Percentiles rank a stretch among this genome's conserved stretches.
Conservation (phyloP, 1,140 invertebrate genomes). For the Drosophila subobscura region DNA sequence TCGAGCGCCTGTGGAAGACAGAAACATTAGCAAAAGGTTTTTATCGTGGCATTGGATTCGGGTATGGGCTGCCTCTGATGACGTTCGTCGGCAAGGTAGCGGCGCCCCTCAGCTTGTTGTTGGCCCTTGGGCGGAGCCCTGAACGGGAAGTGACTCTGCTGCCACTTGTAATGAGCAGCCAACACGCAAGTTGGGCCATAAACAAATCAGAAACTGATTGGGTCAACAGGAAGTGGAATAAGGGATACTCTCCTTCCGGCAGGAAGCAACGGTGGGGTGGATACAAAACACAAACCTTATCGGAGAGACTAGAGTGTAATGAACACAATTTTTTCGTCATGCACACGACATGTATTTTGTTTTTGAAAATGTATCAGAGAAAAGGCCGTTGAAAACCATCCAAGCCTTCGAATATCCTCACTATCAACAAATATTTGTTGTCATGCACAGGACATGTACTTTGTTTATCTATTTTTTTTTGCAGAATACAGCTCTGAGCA, state of each 20-base stretch:
- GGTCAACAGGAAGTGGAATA: neutral
- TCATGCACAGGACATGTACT: neutral
- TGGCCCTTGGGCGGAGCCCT: constrained; percentile 44
- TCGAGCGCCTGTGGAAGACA: constrained; percentile 90
- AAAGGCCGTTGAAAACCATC: too few relatives aligned
- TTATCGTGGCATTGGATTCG: constrained; percentile 5
- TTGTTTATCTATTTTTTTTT: too few relatives aligned
- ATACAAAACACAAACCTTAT: neutral
- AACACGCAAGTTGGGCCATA: constrained; percentile 61
- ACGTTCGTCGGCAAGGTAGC: constrained; percentile 48
- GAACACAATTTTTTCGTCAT: too few relatives aligned
- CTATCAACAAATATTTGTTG: too few relatives aligned
- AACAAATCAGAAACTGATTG: constrained; percentile 15
- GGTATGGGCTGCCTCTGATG: constrained; percentile 34
- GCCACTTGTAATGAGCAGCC: constrained; percentile 52
- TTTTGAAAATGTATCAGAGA: too few relatives aligned
- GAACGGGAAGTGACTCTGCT: constrained; percentile 41
- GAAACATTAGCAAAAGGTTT: constrained; percentile 12
- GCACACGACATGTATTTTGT: too few relatives aligned
- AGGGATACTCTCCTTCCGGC: constrained; percentile 6
- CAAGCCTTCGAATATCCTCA: too few relatives aligned
- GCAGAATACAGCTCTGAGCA: too few relatives aligned
- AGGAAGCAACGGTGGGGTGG: neutral
- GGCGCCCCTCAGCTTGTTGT: constrained; percentile 21
- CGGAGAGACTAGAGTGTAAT: neutral